Evolutionary conservation across 2,797 vertebrate species (phyloP).

Genomic region (Gymnopithys bicolor): DNA sequence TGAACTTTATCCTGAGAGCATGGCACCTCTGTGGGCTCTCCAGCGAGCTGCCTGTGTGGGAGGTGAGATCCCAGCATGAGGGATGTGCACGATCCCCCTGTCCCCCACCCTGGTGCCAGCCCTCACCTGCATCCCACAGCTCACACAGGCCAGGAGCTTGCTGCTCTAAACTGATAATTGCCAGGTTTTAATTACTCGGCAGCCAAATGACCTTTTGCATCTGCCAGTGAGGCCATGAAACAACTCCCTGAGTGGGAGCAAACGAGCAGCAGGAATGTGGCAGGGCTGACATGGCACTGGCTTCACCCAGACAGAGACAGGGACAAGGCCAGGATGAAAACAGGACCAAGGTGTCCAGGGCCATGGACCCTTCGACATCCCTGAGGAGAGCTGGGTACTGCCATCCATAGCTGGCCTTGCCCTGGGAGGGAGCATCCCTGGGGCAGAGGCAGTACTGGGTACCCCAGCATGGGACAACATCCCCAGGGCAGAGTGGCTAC

Average conservation of each 20-base stretch:
- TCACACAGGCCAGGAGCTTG: neutral
- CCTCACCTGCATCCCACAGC: neutral
- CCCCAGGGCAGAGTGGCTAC: neutral
- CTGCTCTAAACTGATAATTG: constrained; percentile 25
- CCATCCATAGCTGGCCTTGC: neutral
- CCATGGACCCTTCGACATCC: neutral
- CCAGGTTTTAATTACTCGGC: constrained; percentile 51
- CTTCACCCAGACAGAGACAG: accelerated
- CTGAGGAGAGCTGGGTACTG: accelerated
- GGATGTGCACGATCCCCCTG: accelerated
- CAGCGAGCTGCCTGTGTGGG: neutral
- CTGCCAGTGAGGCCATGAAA: neutral
- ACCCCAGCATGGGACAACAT: neutral
- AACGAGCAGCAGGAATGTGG: accelerated
- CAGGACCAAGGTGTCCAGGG: neutral
- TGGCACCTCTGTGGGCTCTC: neutral
- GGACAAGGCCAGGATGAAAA: neutral
- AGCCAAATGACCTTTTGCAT: constrained; percentile 30
- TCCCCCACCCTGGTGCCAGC: neutral
- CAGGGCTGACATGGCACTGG: accelerated
- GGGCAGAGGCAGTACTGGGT: neutral
- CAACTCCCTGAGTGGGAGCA: neutral
- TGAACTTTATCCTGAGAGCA: neutral
- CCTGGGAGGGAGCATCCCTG: neutral
- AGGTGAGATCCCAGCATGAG: neutral